Evolutionary conservation across 2,888 invertebrate genomes (phyloP).

Genomic region (Chrysolina americana): DNA sequence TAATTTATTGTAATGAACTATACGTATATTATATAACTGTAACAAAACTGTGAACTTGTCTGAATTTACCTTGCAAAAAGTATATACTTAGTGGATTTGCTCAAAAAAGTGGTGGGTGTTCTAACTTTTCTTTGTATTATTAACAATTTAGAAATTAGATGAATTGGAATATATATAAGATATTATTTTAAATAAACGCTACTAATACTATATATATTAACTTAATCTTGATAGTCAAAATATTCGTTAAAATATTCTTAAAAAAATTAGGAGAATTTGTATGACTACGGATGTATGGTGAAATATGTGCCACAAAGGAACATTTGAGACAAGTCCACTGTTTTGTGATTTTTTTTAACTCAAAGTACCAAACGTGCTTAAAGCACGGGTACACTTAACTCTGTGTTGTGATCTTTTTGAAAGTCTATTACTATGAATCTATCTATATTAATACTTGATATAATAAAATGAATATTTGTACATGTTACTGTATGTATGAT

Average conservation of each 20-base stretch:
- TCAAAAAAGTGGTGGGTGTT: constrained; percentile 48
- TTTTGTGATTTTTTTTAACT: constrained; percentile 57
- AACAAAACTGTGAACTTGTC: constrained; percentile 46
- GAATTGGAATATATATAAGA: constrained; percentile 20
- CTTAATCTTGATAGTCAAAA: constrained; percentile 42
- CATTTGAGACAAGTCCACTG: constrained; percentile 51
- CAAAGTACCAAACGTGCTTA: constrained; percentile 56
- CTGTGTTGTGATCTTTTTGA: constrained; percentile 72
- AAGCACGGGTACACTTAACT: constrained; percentile 66
- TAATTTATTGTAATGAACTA: constrained; percentile 63
- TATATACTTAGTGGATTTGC: constrained; percentile 48
- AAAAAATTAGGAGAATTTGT: constrained; percentile 45
- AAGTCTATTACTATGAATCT: constrained; percentile 71
- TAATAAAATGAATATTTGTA: constrained; percentile 68
- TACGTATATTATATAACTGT: constrained; percentile 59
- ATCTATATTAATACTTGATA: constrained; percentile 68
- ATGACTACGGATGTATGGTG: constrained; percentile 41
- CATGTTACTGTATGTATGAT: constrained; percentile 68
- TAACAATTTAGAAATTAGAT: constrained; percentile 40
- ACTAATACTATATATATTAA: constrained; percentile 41
- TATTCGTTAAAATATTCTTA: constrained; percentile 44
- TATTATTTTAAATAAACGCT: constrained; percentile 46
- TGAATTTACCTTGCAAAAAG: constrained; percentile 45
- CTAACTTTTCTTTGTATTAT: constrained; percentile 48
- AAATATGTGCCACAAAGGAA: constrained; percentile 58